A percentile compares a stretch with the other conserved stretches of the same genome.
These are phyloP conservation scores for Pyrrhia umbra DNA, from an alignment of 2,888 invertebrate species.

Conservation along the genomic window DNA sequence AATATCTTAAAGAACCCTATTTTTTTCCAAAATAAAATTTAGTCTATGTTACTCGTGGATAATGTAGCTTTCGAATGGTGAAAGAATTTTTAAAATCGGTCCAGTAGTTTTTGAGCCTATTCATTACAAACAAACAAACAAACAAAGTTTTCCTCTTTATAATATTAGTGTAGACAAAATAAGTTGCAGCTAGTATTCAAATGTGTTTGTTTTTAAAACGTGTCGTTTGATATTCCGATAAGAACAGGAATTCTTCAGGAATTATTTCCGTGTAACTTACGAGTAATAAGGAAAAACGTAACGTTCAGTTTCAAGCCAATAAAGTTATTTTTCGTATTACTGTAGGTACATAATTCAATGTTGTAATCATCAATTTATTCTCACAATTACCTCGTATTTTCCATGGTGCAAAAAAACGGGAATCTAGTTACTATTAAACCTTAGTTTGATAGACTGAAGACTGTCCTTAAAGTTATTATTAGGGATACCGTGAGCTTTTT, in stretches of 20 bases:
- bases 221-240: constrained; percentile 23
- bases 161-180: too few species aligned
- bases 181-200: not conserved
- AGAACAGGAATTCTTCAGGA: constrained; percentile 17
- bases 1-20: too few species aligned
- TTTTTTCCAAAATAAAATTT: too few species aligned
- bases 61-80: too few species aligned
- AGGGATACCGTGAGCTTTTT: not conserved
- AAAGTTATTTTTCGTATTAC: constrained; percentile 43
- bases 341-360: constrained; percentile 10
- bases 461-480: not conserved
- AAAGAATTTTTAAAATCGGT: too few species aligned
- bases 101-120: too few species aligned
- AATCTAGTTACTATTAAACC: not conserved
- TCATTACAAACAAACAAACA: too few species aligned
- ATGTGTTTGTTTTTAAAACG: not conserved
- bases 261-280: constrained; percentile 20
- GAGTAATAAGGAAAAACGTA: constrained; percentile 40
- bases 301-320: constrained; percentile 10
- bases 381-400: constrained; percentile 51
- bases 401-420: constrained; percentile 34
- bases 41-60: too few species aligned
- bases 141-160: too few species aligned
- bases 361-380: constrained; percentile 22
- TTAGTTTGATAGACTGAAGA: too few species aligned